Percentiles rank a stretch among this genome's conserved stretches.
Conservation (phyloP, 2,113 vertebrate genomes). For the Barnardius zonarius region DNA sequence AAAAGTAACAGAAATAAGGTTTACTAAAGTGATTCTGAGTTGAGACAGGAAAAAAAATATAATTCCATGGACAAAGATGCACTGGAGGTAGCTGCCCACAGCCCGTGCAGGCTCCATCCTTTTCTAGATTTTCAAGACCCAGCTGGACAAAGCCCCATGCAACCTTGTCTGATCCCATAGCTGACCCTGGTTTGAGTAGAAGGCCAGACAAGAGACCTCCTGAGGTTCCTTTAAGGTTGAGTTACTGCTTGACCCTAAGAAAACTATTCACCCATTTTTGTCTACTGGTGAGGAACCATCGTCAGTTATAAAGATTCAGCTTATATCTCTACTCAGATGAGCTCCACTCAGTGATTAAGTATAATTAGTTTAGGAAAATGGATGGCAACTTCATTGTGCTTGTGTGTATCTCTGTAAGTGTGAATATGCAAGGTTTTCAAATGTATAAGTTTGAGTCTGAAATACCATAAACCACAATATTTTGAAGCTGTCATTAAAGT, state of each 20-base stretch:
- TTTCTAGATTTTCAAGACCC: background rate
- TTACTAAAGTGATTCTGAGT: background rate
- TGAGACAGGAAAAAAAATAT: rapidly evolving
- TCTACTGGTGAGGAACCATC: background rate
- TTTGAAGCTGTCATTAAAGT: background rate
- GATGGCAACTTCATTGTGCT: background rate
- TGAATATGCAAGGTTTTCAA: background rate
- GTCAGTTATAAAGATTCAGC: background rate
- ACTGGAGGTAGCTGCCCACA: background rate
- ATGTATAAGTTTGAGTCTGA: background rate
- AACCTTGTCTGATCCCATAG: background rate
- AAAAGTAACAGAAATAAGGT: background rate
- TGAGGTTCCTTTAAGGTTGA: background rate
- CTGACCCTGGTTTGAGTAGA: background rate
- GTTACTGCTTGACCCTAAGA: background rate
- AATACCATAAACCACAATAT: background rate
- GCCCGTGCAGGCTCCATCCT: background rate
- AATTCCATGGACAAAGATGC: background rate
- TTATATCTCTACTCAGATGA: background rate
- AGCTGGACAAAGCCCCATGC: background rate
- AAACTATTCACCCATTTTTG: background rate
- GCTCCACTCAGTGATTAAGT: background rate
- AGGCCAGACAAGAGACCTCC: background rate
- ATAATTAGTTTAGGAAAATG: background rate
- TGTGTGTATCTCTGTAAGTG: background rate